phyloP scores from a whole-genome alignment of 2,797 vertebrate species.

The Pseudochirops cupreus region DNA sequence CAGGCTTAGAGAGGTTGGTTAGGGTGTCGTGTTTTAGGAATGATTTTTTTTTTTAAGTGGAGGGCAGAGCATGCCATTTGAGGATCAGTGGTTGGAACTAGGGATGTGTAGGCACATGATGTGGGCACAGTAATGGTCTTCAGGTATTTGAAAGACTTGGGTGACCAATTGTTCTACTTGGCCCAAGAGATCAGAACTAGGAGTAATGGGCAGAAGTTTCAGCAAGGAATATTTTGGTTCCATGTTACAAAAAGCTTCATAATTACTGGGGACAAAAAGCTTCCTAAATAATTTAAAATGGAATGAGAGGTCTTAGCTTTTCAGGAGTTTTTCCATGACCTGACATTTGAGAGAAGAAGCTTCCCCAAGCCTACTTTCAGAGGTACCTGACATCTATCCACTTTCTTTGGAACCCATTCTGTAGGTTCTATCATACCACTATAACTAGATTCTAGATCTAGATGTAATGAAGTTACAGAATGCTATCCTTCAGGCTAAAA shows the following conservation, averaged over 20 bases:
- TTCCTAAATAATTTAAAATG: too few relatives aligned
- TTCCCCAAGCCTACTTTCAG: too few relatives aligned
- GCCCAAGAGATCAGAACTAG: neutral
- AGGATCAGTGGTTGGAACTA: neutral
- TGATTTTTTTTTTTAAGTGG: neutral
- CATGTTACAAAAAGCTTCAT: neutral
- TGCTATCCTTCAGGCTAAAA: too few relatives aligned
- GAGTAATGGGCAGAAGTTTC: neutral
- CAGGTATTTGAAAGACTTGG: neutral
- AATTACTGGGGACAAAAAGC: too few relatives aligned
- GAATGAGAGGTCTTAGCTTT: too few relatives aligned
- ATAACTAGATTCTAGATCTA: too few relatives aligned
- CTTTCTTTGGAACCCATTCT: too few relatives aligned
- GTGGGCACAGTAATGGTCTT: neutral
- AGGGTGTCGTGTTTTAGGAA: neutral
- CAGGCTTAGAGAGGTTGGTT: neutral
- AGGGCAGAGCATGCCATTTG: neutral
- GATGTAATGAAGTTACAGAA: too few relatives aligned
- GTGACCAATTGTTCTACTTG: neutral
- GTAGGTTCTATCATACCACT: too few relatives aligned
- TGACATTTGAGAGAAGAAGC: too few relatives aligned
- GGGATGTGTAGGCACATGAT: neutral
- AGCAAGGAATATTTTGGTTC: neutral
- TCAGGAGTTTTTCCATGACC: too few relatives aligned
- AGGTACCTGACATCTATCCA: too few relatives aligned